Base-by-base conservation (phyloP, 2,113 vertebrate genomes). In the Microtus oregoni region DNA sequence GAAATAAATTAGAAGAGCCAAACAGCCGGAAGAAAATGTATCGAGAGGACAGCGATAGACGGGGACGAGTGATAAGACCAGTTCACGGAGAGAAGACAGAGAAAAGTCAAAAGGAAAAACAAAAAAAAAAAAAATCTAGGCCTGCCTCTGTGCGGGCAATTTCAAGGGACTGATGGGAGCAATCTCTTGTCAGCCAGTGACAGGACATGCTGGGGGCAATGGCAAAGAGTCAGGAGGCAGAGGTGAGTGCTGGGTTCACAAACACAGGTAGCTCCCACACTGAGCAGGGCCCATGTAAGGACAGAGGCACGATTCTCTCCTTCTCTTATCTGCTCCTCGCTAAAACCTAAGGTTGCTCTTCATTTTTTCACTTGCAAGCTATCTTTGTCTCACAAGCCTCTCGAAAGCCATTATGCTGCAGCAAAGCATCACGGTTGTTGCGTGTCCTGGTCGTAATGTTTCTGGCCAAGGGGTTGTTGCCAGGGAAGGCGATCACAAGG, bases 401-500 rank as follows among this genome's bases (percentile, higher is more conserved):
- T 95, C 30, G 11, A 55, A 97, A 50, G 61, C 41, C 76, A 52
- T 93, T 83, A 61, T 81, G 75, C 70, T 75, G 65, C 50, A 12
- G 44, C 81, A 88, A 76, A 94, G 81, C 76, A 83, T 91, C 20
- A 11, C 26, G 3, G 75, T 70, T 89, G 75, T 78, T 83, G 0
- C 76, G 10, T 67, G 65, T 24, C 50, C 85, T 52, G 86, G 86
- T 89, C 89, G 41, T 91, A 73, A 78, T 86, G 50, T 50, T 88
- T 88, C 44, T n/a, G 78, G 82, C 67, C 89, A 95, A n/a, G 15
- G 32, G 65, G n/a, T 77, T 90, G 88, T 94, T 87, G 88, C 14
- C 52, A 95, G 61, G 93, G 67, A 89, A 58, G 63, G 47, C 79
- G 78, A 87, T 78, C 77, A 90, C 95, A 96, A 86, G 70, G 94